Evolutionary conservation across 2,888 invertebrate species (phyloP).

Genomic region (Melanchra persicariae): DNA sequence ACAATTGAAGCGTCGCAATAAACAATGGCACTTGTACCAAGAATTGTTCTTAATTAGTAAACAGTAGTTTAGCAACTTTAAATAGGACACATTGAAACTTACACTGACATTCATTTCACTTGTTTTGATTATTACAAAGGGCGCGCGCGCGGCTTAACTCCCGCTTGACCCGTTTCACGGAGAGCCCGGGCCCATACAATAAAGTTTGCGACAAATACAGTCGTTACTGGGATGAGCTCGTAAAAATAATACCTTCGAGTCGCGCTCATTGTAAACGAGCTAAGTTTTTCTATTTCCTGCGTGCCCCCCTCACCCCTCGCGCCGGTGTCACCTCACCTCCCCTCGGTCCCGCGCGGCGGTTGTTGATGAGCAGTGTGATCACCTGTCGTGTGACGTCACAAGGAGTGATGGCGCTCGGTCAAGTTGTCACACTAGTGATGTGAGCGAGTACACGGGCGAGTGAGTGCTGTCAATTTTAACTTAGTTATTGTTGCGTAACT

Average conservation of each 20-base stretch:
- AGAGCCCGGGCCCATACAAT: conserved; percentile 58
- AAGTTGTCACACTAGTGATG: conserved; percentile 60
- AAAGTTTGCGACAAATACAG: conserved; percentile 73
- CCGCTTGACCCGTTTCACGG: conserved; percentile 65
- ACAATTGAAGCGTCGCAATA: not conserved
- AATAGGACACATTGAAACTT: conserved; percentile 37
- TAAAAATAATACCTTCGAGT: conserved; percentile 73
- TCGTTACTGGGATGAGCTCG: conserved; percentile 71
- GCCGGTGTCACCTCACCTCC: not conserved
- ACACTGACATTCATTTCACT: conserved; percentile 40
- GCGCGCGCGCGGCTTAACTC: conserved; percentile 46
- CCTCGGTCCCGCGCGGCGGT: conserved; percentile 30
- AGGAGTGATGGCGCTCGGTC: conserved; percentile 54
- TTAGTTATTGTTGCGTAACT: not conserved
- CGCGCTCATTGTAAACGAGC: conserved; percentile 77
- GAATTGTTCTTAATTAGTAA: conserved; percentile 28
- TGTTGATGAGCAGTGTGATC: conserved; percentile 70
- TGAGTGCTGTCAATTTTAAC: not conserved
- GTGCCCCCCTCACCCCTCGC: conserved; percentile 13
- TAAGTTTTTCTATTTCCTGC: conserved; percentile 82
- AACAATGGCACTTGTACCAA: conserved; percentile 25
- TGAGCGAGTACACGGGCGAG: not conserved
- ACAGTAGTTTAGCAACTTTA: conserved; percentile 33
- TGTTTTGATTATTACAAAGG: conserved; percentile 57
- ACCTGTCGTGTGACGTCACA: conserved; percentile 62